Evolutionary conservation across 2,888 invertebrate species (phyloP).

Genomic region (Cosmorhoe ocellata): DNA sequence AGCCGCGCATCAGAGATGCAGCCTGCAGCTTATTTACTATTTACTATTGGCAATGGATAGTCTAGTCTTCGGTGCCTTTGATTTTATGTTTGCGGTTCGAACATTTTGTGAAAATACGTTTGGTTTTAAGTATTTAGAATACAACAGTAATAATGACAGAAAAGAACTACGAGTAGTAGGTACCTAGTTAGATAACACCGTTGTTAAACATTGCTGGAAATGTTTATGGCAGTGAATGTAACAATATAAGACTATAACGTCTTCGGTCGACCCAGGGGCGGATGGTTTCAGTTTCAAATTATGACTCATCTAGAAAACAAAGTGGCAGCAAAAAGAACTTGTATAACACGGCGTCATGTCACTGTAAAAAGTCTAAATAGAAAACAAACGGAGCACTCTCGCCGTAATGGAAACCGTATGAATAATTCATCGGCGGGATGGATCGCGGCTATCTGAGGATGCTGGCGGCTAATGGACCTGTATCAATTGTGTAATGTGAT

Average conservation of each 20-base stretch:
- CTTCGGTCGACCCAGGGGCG: too few species aligned
- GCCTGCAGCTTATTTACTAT: constrained; percentile 13
- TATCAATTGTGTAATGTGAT: constrained; percentile 10
- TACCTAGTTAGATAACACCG: too few species aligned
- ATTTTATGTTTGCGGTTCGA: background rate
- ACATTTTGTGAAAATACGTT: too few species aligned
- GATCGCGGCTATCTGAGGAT: constrained; percentile 12
- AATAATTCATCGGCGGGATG: constrained; percentile 20
- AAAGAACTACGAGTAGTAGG: too few species aligned
- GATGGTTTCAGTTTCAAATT: too few species aligned
- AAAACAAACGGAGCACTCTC: constrained; percentile 23
- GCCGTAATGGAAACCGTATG: constrained; percentile 19
- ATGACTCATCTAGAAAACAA: background rate
- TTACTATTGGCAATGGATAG: constrained; percentile 7
- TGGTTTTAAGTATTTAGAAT: too few species aligned
- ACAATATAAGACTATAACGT: too few species aligned
- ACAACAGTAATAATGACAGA: too few species aligned
- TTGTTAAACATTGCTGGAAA: background rate
- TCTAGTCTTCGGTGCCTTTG: background rate
- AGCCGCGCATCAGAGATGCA: constrained; percentile 3
- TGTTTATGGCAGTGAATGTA: too few species aligned
- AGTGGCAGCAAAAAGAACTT: background rate
- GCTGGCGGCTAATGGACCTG: constrained; percentile 12
- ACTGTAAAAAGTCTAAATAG: constrained; percentile 20
- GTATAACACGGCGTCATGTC: constrained; percentile 5